Evolutionary conservation across 2,113 vertebrate genomes (phyloP), one percentile per base, ranked within the genome.

Genomic region (Odobenus rosmarus): DNA sequence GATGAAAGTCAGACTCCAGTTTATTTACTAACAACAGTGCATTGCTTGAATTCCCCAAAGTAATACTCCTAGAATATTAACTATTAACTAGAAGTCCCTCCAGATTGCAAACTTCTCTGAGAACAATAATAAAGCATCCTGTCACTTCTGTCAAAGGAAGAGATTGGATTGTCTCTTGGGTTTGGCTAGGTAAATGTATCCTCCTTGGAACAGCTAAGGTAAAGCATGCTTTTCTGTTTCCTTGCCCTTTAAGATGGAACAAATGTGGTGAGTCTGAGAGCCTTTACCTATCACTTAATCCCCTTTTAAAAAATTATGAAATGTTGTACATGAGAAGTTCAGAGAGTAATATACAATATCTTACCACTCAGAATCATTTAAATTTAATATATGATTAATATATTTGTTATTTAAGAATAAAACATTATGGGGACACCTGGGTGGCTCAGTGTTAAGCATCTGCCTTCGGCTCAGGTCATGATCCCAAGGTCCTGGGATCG

Each of bases 21-120:
- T 96, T 98, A 59, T 98, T 98, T 98, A 98, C 97, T 96, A 97
- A 98, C 95, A 98, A 61, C 19, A 97, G 57, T 77, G 53, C 95
- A 96, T 97, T 98, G 92, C 96, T 97, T 95, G 90, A 96, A 98
- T 98, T 98, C 96, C 95, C 88, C 77, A 72, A 61, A 98, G 85
- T 49, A 97, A 90, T 92, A 62, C n/a, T 95, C 57, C 53, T 72
- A 21, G 51, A 33, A 28, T 74, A 71, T 96, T 85, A 90, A 83
- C 89, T 74, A 26, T 81, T 64, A 77, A 72, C 72, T 69, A 62
- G 79, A 92, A 95, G 42, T 90, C 12, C 21, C 14, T 95, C 42
- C 19, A 62, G 92, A 72, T 51, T 62, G 10, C 51, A 87, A 74
- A 69, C 51, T 92, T 87, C 72, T 76, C 64, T 88, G 15, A 3